Percentiles rank a stretch among this genome's conserved stretches.
Evolutionary conservation across 2,888 invertebrate species (phyloP).

Genomic region (Lepidocyrtoides sp.): DNA sequence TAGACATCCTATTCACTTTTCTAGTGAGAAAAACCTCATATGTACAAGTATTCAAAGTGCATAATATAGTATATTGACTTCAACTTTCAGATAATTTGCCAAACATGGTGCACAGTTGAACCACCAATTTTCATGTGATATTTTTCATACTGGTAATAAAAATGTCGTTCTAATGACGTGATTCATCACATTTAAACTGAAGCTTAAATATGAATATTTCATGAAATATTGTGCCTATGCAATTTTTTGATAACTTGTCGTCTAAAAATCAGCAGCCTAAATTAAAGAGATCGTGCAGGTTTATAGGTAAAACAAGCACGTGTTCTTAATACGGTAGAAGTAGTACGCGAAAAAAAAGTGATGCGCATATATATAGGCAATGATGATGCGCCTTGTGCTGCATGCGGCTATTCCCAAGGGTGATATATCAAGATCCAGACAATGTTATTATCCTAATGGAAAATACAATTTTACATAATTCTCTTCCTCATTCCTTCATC

Average conservation of each 20-base stretch:
- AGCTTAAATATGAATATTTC: not conserved
- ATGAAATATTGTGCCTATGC: not conserved
- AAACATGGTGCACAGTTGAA: not conserved
- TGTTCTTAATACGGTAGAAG: not conserved
- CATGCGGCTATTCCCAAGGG: not conserved
- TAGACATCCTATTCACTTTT: too few relatives aligned
- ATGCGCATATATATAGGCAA: not conserved
- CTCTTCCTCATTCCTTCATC: conserved; percentile 42
- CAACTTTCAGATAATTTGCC: not conserved
- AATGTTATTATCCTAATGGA: not conserved
- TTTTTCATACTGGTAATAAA: conserved; percentile 33
- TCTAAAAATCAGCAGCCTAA: not conserved
- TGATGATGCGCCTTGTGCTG: conserved; percentile 36
- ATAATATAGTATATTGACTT: not conserved
- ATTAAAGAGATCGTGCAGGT: not conserved
- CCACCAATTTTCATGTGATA: conserved; percentile 5
- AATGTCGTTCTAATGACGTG: conserved; percentile 21
- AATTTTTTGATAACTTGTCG: not conserved
- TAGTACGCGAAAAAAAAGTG: not conserved
- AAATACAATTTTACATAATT: conserved; percentile 32
- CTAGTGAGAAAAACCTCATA: too few relatives aligned
- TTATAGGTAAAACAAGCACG: not conserved
- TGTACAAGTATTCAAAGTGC: too few relatives aligned
- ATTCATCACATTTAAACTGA: not conserved
- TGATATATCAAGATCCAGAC: conserved; percentile 7